These are phyloP conservation scores for Dasypogon diadema DNA, from an alignment of 2,888 invertebrate genomes.

Conservation along the genomic window DNA sequence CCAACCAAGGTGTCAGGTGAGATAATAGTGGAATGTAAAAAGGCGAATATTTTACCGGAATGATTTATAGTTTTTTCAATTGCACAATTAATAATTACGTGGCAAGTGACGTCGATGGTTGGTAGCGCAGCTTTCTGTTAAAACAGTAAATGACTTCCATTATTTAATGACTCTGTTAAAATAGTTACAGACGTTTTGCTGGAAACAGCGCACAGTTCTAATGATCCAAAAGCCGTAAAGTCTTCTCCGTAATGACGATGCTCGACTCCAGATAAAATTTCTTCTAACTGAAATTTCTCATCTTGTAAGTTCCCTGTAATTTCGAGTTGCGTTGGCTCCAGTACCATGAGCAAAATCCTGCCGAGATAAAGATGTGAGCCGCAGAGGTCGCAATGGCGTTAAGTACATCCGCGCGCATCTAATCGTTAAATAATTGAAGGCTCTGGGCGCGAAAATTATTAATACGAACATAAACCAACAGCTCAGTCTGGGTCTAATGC, in stretches of 20 bases:
- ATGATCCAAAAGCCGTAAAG: conserved; percentile 1
- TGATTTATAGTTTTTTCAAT: conserved; percentile 43
- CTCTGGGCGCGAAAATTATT: conserved; percentile 52
- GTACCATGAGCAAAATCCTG: conserved; percentile 4
- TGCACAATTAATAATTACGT: conserved; percentile 42
- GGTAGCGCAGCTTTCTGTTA: not conserved
- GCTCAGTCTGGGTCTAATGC: conserved; percentile 11
- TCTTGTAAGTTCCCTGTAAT: conserved; percentile 32
- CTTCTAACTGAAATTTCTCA: conserved; percentile 40
- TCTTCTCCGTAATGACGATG: conserved; percentile 32
- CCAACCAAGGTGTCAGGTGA: conserved; percentile 25
- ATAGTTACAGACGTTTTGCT: not conserved
- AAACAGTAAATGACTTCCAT: not conserved
- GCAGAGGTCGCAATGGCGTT: conserved; percentile 36
- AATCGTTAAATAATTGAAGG: conserved; percentile 52
- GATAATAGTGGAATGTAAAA: conserved; percentile 7
- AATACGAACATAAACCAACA: conserved; percentile 50
- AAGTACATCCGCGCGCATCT: conserved; percentile 46
- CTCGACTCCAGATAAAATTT: conserved; percentile 30
- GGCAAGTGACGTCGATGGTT: not conserved
- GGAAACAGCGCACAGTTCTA: not conserved
- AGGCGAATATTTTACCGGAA: conserved; percentile 25
- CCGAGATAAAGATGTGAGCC: conserved; percentile 4
- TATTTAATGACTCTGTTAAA: conserved; percentile 35
- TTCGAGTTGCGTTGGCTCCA: not conserved